Conservation (phyloP, 1,140 invertebrate species). For the Drosophila kanapiae region DNA sequence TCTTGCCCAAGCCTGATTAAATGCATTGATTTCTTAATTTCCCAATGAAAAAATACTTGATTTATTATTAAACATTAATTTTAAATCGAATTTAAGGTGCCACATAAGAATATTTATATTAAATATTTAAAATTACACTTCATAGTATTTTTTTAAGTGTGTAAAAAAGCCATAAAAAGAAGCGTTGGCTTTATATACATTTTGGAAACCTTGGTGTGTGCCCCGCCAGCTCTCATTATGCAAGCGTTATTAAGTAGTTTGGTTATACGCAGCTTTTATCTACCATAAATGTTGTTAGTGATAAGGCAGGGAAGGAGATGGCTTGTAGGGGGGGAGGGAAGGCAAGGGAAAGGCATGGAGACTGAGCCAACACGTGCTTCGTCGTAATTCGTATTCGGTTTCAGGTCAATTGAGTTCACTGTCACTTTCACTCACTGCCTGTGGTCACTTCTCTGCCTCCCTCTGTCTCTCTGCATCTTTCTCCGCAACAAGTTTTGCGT, state of each 20-base stretch:
- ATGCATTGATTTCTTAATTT: too few relatives aligned
- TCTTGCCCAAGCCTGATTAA: too few relatives aligned
- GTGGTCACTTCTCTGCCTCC: not conserved
- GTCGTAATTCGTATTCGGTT: conserved; percentile 30
- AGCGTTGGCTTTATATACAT: not conserved
- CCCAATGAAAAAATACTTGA: not conserved
- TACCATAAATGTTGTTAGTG: conserved; percentile 13
- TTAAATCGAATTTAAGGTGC: not conserved
- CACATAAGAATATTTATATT: not conserved
- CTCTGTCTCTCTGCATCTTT: not conserved
- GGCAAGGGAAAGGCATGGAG: not conserved
- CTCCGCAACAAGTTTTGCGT: conserved; percentile 26
- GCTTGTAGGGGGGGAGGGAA: too few relatives aligned
- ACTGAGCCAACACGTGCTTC: conserved; percentile 35
- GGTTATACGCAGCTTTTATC: conserved; percentile 17
- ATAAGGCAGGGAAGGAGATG: conserved; percentile 8
- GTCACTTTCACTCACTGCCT: conserved; percentile 70
- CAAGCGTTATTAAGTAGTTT: conserved; percentile 18
- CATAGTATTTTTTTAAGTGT: not conserved
- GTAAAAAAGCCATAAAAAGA: not conserved
- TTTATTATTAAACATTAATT: not conserved
- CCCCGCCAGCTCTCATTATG: conserved; percentile 14
- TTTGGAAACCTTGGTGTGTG: conserved; percentile 6
- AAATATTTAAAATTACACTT: not conserved
- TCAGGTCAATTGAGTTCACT: conserved; percentile 79